Percentiles rank a stretch among this genome's conserved stretches.
Conservation (phyloP, 2,113 vertebrate genomes). For the Sitta europaea region DNA sequence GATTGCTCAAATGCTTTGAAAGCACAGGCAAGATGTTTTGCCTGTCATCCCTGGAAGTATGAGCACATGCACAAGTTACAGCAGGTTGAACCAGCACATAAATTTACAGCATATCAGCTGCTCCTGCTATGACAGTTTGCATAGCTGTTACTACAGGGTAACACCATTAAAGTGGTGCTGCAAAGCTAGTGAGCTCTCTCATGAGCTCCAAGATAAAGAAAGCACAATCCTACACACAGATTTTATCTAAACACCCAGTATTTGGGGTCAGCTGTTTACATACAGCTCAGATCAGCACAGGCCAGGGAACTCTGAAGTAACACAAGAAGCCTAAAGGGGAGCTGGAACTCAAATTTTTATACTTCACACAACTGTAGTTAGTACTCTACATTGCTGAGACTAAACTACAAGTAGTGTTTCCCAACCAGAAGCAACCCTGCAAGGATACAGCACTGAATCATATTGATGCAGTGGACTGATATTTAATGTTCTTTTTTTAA, state of each 20-base stretch:
- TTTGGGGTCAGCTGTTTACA: background rate
- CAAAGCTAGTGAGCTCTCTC: background rate
- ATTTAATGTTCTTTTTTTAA: background rate
- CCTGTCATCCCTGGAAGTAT: background rate
- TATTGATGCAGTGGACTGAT: background rate
- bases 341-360: background rate
- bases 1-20: background rate
- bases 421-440: background rate
- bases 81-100: background rate
- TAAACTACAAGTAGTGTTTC: background rate
- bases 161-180: background rate
- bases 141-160: conserved; percentile 1
- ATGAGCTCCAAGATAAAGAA: background rate
- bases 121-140: background rate
- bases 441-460: background rate
- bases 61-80: background rate
- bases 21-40: background rate
- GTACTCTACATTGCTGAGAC: background rate
- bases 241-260: background rate
- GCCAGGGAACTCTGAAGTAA: background rate
- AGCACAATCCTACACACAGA: background rate
- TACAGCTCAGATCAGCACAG: background rate
- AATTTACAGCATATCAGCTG: background rate
- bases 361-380: background rate
- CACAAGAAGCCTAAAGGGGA: background rate